Percentiles rank a stretch among this genome's conserved stretches.
phyloP scores from a whole-genome alignment of 2,888 invertebrate genomes.

The Eueremaeus valkanovi region DNA sequence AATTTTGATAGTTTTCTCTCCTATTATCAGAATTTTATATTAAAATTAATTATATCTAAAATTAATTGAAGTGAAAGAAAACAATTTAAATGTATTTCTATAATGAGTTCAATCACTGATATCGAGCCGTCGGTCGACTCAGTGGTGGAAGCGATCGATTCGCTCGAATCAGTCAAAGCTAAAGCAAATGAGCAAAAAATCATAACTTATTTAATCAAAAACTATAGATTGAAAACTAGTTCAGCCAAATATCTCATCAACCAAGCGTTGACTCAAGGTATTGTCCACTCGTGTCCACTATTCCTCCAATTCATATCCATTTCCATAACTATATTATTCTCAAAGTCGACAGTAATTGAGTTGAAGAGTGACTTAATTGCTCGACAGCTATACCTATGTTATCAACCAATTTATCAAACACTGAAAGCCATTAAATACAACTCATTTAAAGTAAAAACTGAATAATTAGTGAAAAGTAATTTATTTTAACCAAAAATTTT shows the following conservation, averaged over 20 bases:
- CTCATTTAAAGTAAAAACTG: no score
- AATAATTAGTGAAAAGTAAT: no score
- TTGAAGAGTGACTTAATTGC: not conserved
- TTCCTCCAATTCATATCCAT: no score
- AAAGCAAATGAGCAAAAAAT: constrained; percentile 32
- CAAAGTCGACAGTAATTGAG: no score
- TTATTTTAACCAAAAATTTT: no score
- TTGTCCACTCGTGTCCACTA: not conserved
- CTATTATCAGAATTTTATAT: not conserved
- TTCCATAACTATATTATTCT: no score
- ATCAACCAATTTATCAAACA: no score
- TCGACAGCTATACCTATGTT: no score
- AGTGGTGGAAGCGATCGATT: not conserved
- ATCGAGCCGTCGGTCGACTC: not conserved
- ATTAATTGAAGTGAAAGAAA: constrained; percentile 4
- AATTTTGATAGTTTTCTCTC: not conserved
- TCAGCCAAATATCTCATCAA: not conserved
- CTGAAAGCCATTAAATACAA: no score
- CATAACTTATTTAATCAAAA: constrained; percentile 29
- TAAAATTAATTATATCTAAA: not conserved
- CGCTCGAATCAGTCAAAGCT: not conserved
- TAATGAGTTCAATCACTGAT: not conserved
- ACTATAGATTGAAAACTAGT: constrained; percentile 3
- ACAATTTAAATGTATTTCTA: not conserved
- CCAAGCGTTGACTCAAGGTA: not conserved